These are phyloP conservation scores for Amiota communis DNA, from an alignment of 2,888 invertebrate genomes.

Conservation along the genomic window DNA sequence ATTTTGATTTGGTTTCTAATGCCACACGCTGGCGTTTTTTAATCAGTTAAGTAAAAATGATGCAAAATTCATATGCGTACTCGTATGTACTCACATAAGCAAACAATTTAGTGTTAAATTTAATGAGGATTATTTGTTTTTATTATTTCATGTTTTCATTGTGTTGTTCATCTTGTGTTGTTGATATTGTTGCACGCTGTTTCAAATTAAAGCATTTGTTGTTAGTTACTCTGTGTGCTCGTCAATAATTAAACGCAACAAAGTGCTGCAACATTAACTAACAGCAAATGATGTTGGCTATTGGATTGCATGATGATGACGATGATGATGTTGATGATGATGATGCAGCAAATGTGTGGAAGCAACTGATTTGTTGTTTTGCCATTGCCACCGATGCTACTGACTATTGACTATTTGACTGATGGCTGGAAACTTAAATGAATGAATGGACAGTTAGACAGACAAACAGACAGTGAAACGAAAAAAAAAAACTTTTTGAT, in stretches of 20 bases:
- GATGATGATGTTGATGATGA: constrained; percentile 17
- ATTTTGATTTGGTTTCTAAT: no score
- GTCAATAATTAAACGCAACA: constrained; percentile 13
- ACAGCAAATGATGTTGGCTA: background rate
- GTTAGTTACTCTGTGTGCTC: background rate
- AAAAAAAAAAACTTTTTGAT: background rate
- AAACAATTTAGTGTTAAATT: constrained; percentile 3
- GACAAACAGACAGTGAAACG: background rate
- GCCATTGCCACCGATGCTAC: background rate
- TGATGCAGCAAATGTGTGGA: background rate
- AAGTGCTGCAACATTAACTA: constrained; percentile 14
- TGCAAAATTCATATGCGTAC: background rate
- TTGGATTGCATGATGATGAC: background rate
- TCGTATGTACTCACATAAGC: background rate
- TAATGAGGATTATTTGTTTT: constrained; percentile 9
- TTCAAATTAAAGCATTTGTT: background rate
- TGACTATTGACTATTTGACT: constrained; percentile 3
- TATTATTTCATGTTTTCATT: background rate
- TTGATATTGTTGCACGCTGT: background rate
- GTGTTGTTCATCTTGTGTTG: constrained; percentile 14
- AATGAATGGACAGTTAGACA: background rate
- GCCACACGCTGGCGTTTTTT: no score
- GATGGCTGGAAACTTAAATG: background rate
- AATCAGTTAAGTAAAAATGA: no score
- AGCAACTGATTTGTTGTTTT: background rate